Base-by-base conservation (phyloP, 2,113 vertebrate genomes). In the Entelurus aequoreus region DNA sequence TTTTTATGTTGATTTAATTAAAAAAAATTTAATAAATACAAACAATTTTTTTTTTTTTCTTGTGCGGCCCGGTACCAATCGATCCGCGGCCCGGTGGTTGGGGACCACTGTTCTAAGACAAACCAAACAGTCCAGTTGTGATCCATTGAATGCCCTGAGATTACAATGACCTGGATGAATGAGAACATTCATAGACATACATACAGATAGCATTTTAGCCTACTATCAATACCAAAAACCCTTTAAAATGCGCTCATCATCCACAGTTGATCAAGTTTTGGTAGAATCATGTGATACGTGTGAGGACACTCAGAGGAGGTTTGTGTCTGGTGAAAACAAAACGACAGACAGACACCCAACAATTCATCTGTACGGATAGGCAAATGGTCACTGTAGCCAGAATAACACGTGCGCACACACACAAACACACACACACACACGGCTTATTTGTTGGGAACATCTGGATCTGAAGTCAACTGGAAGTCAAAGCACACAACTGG, bases 401-500 rank as follows among this genome's bases (percentile, higher is more conserved):
- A 61, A 62, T 16, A 52, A 48, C 35, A 66, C 46, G 46, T 52
- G 42, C 44, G 40, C n/a, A 58, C 57, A 68, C 53, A 70, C 60
- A 69, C 69, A 69, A 60, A 66, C 48, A 50, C 54, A 48, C 66
- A 51, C 69, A 70, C 57, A 69, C 69, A 69, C 62, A 71, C 62
- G 51, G 67, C 69, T 28, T 59, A 60, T 47, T 65, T 74, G 52
- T 69, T 54, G 68, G 56, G 75, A 90, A 91, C 88, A 91, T 88
- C 88, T 90, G 90, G 84, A 86, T 63, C 68, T 66, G 68, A 85
- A 86, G 81, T 86, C 81, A 57, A 81, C 48, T 76, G 75, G 84
- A 84, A 86, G 85, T 86, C 88, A 86, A 81, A 80, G 65, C 62
- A 67, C 69, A 75, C 74, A 65, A 60, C 77, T 87, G 79, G 74